Conservation (phyloP, 2,888 invertebrate species). For the Dusona sp. region DNA sequence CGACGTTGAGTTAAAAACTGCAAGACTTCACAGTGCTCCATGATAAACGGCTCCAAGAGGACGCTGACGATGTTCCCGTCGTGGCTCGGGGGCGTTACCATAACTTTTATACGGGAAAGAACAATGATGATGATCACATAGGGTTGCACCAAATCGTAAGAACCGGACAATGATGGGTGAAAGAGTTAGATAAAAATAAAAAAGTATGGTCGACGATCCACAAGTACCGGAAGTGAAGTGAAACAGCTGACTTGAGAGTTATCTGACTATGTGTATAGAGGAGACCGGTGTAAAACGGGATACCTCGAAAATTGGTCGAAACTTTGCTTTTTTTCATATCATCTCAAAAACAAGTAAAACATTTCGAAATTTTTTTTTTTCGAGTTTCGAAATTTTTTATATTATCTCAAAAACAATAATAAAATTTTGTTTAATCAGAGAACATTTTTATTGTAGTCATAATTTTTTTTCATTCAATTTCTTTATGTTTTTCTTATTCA, state of each 20-base stretch:
- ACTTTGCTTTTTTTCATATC: too few relatives aligned
- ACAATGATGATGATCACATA: slow-evolving; percentile 44
- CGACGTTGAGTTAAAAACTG: background rate
- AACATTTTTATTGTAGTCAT: too few relatives aligned
- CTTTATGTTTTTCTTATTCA: too few relatives aligned
- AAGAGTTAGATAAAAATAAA: slow-evolving; percentile 10
- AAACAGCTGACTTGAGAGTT: slow-evolving; percentile 66
- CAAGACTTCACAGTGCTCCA: background rate
- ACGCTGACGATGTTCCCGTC: slow-evolving; percentile 49
- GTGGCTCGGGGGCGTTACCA: background rate
- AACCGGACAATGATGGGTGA: slow-evolving; percentile 51
- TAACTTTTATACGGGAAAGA: slow-evolving; percentile 27
- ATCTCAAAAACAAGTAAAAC: too few relatives aligned
- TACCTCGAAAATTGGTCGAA: too few relatives aligned
- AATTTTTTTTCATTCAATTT: too few relatives aligned
- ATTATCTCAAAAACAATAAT: too few relatives aligned
- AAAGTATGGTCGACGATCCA: slow-evolving; percentile 27
- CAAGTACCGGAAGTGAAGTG: slow-evolving; percentile 57
- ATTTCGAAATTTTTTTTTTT: too few relatives aligned
- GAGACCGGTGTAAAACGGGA: too few relatives aligned
- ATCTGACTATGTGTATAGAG: slow-evolving; percentile 16
- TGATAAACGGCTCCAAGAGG: slow-evolving; percentile 21
- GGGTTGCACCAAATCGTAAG: slow-evolving; percentile 41
- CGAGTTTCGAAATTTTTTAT: too few relatives aligned
- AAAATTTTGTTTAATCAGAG: too few relatives aligned